These are phyloP conservation scores for Penaeus monodon DNA, from an alignment of 2,888 invertebrate genomes.

Conservation along the genomic window DNA sequence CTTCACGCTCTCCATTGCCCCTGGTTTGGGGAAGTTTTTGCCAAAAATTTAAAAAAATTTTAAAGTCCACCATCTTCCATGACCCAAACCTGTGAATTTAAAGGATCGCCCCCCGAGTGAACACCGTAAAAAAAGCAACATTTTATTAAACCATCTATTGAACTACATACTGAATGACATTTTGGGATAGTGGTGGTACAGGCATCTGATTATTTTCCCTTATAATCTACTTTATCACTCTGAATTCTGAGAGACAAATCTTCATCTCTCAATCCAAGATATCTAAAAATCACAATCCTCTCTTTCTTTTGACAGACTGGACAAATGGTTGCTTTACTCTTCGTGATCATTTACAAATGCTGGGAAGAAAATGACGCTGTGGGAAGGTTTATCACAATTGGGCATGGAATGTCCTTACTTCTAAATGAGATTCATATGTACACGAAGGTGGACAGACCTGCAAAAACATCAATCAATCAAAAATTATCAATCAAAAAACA, in stretches of 20 bases:
- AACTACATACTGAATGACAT: neutral
- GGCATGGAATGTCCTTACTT: conserved; percentile 61
- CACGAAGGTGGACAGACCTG: conserved; percentile 61
- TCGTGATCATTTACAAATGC: conserved; percentile 62
- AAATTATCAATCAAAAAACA: neutral
- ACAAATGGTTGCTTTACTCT: conserved; percentile 59
- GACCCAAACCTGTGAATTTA: conserved; percentile 64
- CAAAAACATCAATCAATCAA: conserved; percentile 16
- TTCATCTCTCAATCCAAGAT: too few relatives aligned
- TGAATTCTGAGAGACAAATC: too few relatives aligned
- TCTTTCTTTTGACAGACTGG: conserved; percentile 62
- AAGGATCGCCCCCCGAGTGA: conserved; percentile 61
- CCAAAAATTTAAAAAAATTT: conserved; percentile 62
- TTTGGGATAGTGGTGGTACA: too few relatives aligned
- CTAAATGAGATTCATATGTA: conserved; percentile 63
- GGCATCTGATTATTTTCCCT: too few relatives aligned
- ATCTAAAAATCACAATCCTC: too few relatives aligned
- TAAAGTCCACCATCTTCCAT: conserved; percentile 64
- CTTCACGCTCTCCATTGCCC: conserved; percentile 64
- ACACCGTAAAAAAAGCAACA: conserved; percentile 38
- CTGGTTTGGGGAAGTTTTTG: conserved; percentile 64
- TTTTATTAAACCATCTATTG: neutral
- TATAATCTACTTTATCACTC: too few relatives aligned
- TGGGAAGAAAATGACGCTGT: conserved; percentile 62
- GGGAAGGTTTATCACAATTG: conserved; percentile 63